Percentiles rank a stretch among this genome's conserved stretches.
Conservation (phyloP, 1,140 invertebrate species). For the Grapholita molesta region DNA sequence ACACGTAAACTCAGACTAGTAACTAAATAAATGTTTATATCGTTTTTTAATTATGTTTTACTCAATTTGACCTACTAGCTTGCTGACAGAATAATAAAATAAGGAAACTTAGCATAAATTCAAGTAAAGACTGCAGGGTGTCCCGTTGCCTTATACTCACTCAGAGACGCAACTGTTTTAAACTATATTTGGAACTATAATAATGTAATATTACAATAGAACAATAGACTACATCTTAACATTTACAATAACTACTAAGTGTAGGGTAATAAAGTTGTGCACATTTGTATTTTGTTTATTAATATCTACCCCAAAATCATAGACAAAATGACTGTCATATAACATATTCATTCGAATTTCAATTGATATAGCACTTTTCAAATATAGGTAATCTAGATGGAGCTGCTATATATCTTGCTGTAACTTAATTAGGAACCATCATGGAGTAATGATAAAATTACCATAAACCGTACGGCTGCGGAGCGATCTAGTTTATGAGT, state of each 20-base stretch:
- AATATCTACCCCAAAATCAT: too few relatives aligned
- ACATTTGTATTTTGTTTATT: neutral
- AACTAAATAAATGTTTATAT: too few relatives aligned
- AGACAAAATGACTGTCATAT: too few relatives aligned
- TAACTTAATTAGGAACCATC: neutral
- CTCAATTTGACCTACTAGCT: neutral
- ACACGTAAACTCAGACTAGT: too few relatives aligned
- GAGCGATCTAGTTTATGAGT: too few relatives aligned
- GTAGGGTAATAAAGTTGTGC: neutral
- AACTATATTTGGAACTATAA: too few relatives aligned
- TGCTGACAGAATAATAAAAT: neutral
- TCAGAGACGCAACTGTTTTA: conserved; percentile 18
- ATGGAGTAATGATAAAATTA: too few relatives aligned
- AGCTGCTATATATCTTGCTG: neutral
- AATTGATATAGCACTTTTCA: neutral
- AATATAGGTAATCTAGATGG: neutral
- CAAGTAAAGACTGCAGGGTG: conserved; percentile 33
- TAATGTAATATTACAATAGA: neutral
- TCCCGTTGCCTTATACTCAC: conserved; percentile 27
- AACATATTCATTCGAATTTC: too few relatives aligned
- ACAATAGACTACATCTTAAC: neutral
- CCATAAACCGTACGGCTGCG: too few relatives aligned
- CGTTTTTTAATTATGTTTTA: too few relatives aligned
- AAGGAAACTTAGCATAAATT: neutral
- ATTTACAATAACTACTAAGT: neutral